These are phyloP conservation scores for Hydroisotoma schaefferi DNA, from an alignment of 2,888 invertebrate species.

Conservation along the genomic window DNA sequence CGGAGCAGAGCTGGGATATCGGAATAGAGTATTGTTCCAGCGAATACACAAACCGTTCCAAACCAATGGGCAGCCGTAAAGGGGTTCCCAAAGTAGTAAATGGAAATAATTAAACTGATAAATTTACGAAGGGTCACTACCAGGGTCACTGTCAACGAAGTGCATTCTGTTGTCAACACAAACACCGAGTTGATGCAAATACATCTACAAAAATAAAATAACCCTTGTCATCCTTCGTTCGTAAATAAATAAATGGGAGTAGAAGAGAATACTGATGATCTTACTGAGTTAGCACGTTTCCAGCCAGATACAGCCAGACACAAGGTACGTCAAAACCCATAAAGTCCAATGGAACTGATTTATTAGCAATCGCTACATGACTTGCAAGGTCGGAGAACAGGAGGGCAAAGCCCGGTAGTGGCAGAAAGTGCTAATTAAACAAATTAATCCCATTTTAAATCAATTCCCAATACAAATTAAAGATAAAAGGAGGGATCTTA, in stretches of 20 bases:
- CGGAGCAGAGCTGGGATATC: conserved; percentile 55
- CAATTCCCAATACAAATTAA: neutral
- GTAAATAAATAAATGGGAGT: neutral
- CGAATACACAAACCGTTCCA: conserved; percentile 83
- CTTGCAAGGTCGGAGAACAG: conserved; percentile 72
- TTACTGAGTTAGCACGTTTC: conserved; percentile 86
- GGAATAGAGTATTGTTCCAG: conserved; percentile 88
- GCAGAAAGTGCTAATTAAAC: conserved; percentile 71
- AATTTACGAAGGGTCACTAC: conserved; percentile 96
- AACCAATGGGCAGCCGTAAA: conserved; percentile 89
- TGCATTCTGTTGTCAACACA: conserved; percentile 86
- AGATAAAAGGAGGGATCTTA: conserved; percentile 51
- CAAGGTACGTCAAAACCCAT: conserved; percentile 65
- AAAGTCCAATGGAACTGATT: conserved; percentile 60
- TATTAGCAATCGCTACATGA: conserved; percentile 69
- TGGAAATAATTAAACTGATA: conserved; percentile 89
- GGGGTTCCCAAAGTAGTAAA: conserved; percentile 88
- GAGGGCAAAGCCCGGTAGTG: conserved; percentile 82
- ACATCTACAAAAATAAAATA: conserved; percentile 56
- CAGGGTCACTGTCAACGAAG: conserved; percentile 89
- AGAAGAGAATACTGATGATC: conserved; percentile 37
- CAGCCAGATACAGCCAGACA: conserved; percentile 71
- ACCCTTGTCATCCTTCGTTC: neutral
- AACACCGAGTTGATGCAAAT: conserved; percentile 94
- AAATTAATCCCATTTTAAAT: conserved; percentile 7